Conservation (phyloP, 2,797 vertebrate species). For the Sphenodon punctatus region DNA sequence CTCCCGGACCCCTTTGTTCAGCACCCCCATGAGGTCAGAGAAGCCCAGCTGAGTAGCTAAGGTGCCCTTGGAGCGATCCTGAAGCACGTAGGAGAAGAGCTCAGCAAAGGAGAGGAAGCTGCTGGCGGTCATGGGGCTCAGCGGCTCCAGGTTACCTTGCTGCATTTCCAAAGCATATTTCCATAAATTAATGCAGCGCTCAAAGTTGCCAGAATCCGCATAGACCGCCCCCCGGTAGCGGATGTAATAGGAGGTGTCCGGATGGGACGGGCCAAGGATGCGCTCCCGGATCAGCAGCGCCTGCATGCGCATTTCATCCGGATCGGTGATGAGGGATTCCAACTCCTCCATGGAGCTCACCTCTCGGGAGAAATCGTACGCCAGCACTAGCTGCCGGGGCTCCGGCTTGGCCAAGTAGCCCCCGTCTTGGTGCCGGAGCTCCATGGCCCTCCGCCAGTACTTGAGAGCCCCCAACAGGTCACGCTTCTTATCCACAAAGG, state of each 20-base stretch:
- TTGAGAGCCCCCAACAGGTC: slow-evolving; percentile 91
- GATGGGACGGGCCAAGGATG: slow-evolving; percentile 92
- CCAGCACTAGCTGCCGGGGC: slow-evolving; percentile 85
- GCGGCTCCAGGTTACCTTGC: slow-evolving; percentile 92
- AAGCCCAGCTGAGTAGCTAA: slow-evolving; percentile 88
- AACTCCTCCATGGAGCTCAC: slow-evolving; percentile 86
- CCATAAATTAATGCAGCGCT: slow-evolving; percentile 94
- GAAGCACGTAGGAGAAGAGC: slow-evolving; percentile 95
- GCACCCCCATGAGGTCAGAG: slow-evolving; percentile 91
- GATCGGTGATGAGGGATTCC: slow-evolving; percentile 92
- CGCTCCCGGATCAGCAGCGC: slow-evolving; percentile 91
- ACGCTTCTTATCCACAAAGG: slow-evolving; percentile 95
- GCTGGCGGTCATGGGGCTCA: slow-evolving; percentile 96
- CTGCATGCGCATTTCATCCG: slow-evolving; percentile 97
- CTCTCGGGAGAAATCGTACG: slow-evolving; percentile 90
- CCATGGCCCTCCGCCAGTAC: slow-evolving; percentile 94
- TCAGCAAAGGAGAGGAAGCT: slow-evolving; percentile 96
- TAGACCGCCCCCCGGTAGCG: slow-evolving; percentile 94
- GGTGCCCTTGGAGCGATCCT: slow-evolving; percentile 91
- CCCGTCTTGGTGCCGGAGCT: slow-evolving; percentile 84
- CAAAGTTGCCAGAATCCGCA: slow-evolving; percentile 93
- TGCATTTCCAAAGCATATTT: slow-evolving; percentile 97
- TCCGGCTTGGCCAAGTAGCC: slow-evolving; percentile 82
- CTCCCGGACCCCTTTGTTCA: slow-evolving; percentile 90
- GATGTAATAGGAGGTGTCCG: slow-evolving; percentile 97